Conservation (phyloP, 2,888 invertebrate genomes). For the Drosophila siamana region DNA sequence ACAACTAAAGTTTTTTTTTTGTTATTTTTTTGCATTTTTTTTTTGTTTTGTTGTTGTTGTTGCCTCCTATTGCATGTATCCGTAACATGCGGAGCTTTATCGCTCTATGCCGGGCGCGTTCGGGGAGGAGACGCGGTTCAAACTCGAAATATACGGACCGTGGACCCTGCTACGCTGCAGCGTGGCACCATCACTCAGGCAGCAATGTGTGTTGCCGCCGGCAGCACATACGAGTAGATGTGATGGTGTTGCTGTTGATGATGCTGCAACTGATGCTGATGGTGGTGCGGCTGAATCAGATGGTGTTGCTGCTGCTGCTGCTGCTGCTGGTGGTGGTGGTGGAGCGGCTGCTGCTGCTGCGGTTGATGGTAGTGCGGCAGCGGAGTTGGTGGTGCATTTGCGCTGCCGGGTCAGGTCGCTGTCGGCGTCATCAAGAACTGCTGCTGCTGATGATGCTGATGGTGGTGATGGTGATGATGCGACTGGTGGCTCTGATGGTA, state of each 20-base stretch:
- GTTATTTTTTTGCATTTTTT: slow-evolving; percentile 34
- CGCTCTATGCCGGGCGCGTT: slow-evolving; percentile 52
- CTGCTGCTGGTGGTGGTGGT: slow-evolving; percentile 33
- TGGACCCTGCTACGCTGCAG: slow-evolving; percentile 26
- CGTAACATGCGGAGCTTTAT: slow-evolving; percentile 70
- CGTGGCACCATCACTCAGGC: slow-evolving; percentile 63
- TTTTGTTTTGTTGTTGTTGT: slow-evolving; percentile 47
- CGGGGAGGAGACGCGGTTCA: slow-evolving; percentile 46
- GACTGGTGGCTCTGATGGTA: slow-evolving; percentile 68
- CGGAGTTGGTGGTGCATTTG: slow-evolving; percentile 62
- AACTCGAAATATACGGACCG: slow-evolving; percentile 62
- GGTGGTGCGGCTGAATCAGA: slow-evolving; percentile 32
- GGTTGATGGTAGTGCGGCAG: slow-evolving; percentile 59
- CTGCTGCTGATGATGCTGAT: slow-evolving; percentile 83
- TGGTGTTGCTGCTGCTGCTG: slow-evolving; percentile 30
- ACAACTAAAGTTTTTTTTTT: slow-evolving; percentile 65
- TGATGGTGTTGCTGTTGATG: slow-evolving; percentile 45
- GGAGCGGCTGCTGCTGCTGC: slow-evolving; percentile 68
- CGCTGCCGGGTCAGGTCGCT: slow-evolving; percentile 85
- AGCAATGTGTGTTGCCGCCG: slow-evolving; percentile 83
- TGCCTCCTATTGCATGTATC: slow-evolving; percentile 66
- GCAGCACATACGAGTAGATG: slow-evolving; percentile 84
- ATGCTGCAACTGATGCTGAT: slow-evolving; percentile 34
- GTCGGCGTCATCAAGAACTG: slow-evolving; percentile 85
- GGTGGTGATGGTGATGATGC: slow-evolving; percentile 70